A percentile compares a stretch with the other conserved stretches of the same genome.
phyloP scores from a whole-genome alignment of 2,888 invertebrate species.

The Amphipoea oculea region DNA sequence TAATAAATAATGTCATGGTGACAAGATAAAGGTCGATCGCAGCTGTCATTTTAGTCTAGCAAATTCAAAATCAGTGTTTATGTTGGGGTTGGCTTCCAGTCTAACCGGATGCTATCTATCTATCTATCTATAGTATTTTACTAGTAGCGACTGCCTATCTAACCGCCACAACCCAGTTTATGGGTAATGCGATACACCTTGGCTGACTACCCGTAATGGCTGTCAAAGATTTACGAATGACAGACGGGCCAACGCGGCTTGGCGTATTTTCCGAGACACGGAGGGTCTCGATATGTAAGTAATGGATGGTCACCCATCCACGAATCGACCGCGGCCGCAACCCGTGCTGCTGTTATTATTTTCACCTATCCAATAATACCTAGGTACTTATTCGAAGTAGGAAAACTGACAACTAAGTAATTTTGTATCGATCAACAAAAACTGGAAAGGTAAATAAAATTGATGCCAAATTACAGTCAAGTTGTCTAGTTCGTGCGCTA shows the following conservation, averaged over 20 bases:
- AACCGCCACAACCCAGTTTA: not conserved
- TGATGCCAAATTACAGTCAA: slow-evolving; percentile 36
- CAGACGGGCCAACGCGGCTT: not conserved
- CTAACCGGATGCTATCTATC: not conserved
- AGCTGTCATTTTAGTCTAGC: too few species aligned
- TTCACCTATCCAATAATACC: not conserved
- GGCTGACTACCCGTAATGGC: not conserved
- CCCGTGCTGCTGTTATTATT: not conserved
- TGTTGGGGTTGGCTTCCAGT: not conserved
- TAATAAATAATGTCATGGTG: too few species aligned
- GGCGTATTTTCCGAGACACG: too few species aligned
- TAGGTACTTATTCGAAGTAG: not conserved
- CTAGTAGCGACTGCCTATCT: not conserved
- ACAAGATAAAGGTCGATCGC: too few species aligned
- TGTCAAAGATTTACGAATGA: not conserved
- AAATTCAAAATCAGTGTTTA: not conserved
- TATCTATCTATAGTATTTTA: too few species aligned
- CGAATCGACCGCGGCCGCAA: not conserved
- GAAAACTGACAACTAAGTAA: not conserved
- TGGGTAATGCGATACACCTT: not conserved
- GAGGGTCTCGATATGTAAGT: not conserved
- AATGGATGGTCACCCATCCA: not conserved
- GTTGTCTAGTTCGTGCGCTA: slow-evolving; percentile 28
- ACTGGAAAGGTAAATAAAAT: slow-evolving; percentile 29
- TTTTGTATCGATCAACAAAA: slow-evolving; percentile 8